phyloP scores from a whole-genome alignment of 2,888 invertebrate species.

The Adineta ricciae region DNA sequence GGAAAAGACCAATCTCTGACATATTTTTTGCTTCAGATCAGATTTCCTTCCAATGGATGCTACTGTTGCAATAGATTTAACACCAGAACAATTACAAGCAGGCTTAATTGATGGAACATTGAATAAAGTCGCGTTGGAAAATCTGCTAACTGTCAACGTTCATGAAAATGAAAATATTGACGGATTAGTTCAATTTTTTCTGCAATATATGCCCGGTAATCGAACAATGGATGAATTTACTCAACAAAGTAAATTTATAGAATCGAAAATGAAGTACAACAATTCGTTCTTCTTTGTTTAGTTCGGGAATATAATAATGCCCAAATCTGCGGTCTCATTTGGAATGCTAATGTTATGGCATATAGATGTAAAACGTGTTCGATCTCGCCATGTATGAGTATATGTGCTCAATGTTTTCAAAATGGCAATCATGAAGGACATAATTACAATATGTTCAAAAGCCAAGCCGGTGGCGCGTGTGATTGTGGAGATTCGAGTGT shows the following conservation, averaged over 20 bases:
- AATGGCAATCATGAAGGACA: slow-evolving; percentile 89
- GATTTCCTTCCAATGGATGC: background rate
- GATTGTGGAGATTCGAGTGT: slow-evolving; percentile 72
- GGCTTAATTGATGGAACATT: background rate
- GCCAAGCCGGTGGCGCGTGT: slow-evolving; percentile 94
- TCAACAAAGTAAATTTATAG: slow-evolving; percentile 21
- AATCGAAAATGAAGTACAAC: no score
- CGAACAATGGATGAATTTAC: slow-evolving; percentile 21
- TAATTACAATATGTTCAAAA: slow-evolving; percentile 97
- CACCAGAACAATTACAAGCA: background rate
- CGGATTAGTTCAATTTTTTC: background rate
- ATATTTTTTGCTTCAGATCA: background rate
- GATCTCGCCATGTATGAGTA: slow-evolving; percentile 86
- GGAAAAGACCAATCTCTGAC: background rate
- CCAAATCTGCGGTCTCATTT: slow-evolving; percentile 90
- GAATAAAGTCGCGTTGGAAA: background rate
- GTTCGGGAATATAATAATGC: slow-evolving; percentile 70
- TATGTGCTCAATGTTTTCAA: slow-evolving; percentile 93
- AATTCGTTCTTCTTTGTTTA: background rate
- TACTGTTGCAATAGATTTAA: background rate
- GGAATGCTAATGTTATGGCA: slow-evolving; percentile 96
- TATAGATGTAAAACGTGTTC: slow-evolving; percentile 67
- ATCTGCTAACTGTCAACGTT: background rate
- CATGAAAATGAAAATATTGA: slow-evolving; percentile 12
- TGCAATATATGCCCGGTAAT: slow-evolving; percentile 27